Evolutionary conservation across 2,797 vertebrate genomes (phyloP).

Genomic region (Micropoecilia bifurca): DNA sequence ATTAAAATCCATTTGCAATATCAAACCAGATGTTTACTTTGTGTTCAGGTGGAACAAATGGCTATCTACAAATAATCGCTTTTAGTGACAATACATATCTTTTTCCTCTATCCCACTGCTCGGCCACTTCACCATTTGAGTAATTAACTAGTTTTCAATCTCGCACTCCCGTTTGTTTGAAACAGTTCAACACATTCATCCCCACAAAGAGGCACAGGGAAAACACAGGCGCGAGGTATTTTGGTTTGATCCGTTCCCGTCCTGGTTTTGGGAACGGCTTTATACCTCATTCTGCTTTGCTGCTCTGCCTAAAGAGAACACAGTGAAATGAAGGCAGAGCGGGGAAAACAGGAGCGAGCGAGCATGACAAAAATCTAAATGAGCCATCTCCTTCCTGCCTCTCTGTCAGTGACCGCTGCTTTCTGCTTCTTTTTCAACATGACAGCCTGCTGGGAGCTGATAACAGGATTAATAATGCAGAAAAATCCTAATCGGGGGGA

Average conservation of each 20-base stretch:
- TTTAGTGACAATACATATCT: not conserved
- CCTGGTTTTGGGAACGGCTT: conserved; percentile 66
- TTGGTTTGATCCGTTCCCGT: conserved; percentile 53
- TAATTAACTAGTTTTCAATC: not conserved
- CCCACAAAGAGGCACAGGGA: conserved; percentile 7
- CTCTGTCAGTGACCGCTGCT: conserved; percentile 88
- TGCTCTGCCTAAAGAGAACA: conserved; percentile 60
- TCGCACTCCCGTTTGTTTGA: not conserved
- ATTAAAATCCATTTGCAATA: not conserved
- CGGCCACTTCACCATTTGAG: not conserved
- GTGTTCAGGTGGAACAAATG: not conserved
- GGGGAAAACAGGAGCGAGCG: conserved; percentile 20
- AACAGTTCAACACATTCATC: not conserved
- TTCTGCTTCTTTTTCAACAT: conserved; percentile 72
- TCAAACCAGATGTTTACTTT: not conserved
- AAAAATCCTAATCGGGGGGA: conserved; percentile 94
- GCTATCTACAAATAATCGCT: not conserved
- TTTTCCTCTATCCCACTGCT: not conserved
- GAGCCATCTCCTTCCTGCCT: conserved; percentile 67
- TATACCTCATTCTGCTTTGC: conserved; percentile 82
- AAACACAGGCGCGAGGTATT: conserved; percentile 6
- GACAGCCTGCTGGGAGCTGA: conserved; percentile 97
- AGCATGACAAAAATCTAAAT: conserved; percentile 75
- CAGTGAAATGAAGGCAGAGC: conserved; percentile 26
- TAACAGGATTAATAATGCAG: conserved; percentile 97